A percentile compares a stretch with the other conserved stretches of the same genome.
Evolutionary conservation across 1,140 invertebrate genomes (phyloP).

Genomic region (Polypedilum vanderplanki): DNA sequence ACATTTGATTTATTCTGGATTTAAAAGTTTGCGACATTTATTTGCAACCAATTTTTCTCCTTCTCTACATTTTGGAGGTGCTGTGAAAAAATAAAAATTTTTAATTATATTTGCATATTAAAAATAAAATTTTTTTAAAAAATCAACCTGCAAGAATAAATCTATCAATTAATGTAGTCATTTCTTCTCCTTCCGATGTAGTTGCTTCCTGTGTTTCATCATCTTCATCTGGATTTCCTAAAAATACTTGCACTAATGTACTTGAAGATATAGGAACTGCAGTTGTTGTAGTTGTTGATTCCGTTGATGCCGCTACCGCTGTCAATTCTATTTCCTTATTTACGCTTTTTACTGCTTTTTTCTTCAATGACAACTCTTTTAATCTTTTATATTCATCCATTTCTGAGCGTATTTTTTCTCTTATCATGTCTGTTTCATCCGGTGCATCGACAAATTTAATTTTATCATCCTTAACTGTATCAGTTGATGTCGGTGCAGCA

Average conservation of each 20-base stretch:
- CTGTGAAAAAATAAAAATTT: no score
- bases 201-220: neutral
- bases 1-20: no score
- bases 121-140: no score
- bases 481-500: neutral
- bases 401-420: neutral
- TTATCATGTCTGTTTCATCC: neutral
- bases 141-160: no score
- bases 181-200: neutral
- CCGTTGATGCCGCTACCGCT: neutral
- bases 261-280: neutral
- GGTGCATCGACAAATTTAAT: neutral
- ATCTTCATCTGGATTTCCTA: neutral
- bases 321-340: neutral
- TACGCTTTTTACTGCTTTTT: neutral
- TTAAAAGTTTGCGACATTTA: no score
- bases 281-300: neutral
- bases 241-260: neutral
- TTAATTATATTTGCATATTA: no score
- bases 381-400: neutral
- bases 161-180: neutral
- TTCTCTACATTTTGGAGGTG: no score
- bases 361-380: neutral
- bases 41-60: no score
- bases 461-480: neutral